Conservation (phyloP, 2,888 invertebrate genomes). For the Drosophila colorata region DNA sequence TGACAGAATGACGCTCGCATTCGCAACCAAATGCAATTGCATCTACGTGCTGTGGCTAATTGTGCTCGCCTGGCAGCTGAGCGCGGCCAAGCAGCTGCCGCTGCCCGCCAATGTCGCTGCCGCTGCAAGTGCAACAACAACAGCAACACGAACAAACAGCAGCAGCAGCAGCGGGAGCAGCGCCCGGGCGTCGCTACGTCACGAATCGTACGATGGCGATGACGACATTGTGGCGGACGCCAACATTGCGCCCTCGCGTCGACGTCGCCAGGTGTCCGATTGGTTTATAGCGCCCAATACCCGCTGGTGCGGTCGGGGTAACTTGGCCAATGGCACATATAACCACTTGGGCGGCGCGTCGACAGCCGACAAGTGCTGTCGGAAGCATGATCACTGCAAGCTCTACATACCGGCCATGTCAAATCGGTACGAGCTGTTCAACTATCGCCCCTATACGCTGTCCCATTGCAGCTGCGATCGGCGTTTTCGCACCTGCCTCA, state of each 20-base stretch:
- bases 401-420: conserved; percentile 93
- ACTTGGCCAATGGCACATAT: conserved; percentile 90
- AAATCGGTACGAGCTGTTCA: conserved; percentile 93
- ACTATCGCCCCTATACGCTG: conserved; percentile 95
- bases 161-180: conserved; percentile 27
- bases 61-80: conserved; percentile 49
- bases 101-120: conserved; percentile 60
- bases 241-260: conserved; percentile 28
- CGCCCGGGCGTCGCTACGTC: conserved; percentile 33
- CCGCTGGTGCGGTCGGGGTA: conserved; percentile 97
- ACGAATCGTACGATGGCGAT: conserved; percentile 72
- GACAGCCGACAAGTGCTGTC: conserved; percentile 94
- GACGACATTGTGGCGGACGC: conserved; percentile 44
- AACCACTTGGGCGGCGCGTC: conserved; percentile 94
- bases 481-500: conserved; percentile 97
- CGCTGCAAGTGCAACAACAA: conserved; percentile 38
- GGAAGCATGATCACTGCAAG: conserved; percentile 95
- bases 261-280: conserved; percentile 86
- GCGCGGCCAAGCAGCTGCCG: conserved; percentile 47
- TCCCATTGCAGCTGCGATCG: conserved; percentile 96
- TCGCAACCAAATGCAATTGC: conserved; percentile 19
- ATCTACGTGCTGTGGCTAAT: conserved; percentile 39
- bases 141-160: conserved; percentile 33
- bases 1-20: conserved; percentile 35
- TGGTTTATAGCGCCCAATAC: conserved; percentile 94